Evolutionary conservation across 2,113 vertebrate genomes (phyloP), one percentile per base, ranked within the genome.

Genomic region (Leptosomus discolor): DNA sequence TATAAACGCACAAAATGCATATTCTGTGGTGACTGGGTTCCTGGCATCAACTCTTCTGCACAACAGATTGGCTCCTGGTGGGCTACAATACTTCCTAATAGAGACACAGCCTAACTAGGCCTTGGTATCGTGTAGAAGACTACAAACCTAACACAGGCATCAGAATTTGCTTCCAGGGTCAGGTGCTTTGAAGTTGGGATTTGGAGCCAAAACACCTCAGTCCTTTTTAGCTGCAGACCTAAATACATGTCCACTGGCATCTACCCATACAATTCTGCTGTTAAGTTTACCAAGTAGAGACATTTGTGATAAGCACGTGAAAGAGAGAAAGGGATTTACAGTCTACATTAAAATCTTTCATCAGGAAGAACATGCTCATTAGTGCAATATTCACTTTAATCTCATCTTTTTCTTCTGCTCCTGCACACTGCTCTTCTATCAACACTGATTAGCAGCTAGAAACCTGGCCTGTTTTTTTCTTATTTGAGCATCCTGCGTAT

Each of bases 351-450:
- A 88, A 96, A 89, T 94, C 73, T 94, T 94, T 97, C 92, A 95
- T 91, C 86, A 79, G 86, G 86, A 94, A 87, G 81, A 92, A 71
- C 80, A 51, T 26, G 48, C 89, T 97, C 97, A 92, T 97, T 97
- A 97, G 83, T 76, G 74, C 65, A 91, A 96, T 78, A 96, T 96
- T 97, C 95, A 96, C 57, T 94, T 90, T 54, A 95, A 92, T 94
- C 84, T 94, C 80, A 41, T 95, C 36, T 94, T 96, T 94, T 94
- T 89, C 83, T 95, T 94, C 86, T 94, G 43, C 73, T 92, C 12
- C 83, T 92, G 76, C 57, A 85, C 91, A 69, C 53, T 65, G 76
- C 61, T 93, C 78, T 80, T 92, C 46, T 94, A 90, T 90, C 73
- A 87, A 29, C 86, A 41, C 48, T 95, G 95, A 96, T 97, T 91